Conservation (phyloP, 2,797 vertebrate genomes). For the Pygocentrus nattereri region DNA sequence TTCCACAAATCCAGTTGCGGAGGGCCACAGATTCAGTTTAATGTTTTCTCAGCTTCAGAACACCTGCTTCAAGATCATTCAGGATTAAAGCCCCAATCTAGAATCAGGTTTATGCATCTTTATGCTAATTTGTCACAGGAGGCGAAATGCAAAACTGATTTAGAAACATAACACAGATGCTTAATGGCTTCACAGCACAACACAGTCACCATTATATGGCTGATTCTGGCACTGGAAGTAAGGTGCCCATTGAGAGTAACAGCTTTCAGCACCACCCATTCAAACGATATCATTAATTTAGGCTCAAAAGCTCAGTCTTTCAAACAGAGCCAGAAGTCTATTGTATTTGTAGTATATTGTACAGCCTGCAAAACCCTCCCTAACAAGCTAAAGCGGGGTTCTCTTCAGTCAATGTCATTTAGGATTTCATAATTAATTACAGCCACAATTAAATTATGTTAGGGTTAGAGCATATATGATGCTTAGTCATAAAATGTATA, state of each 20-base stretch:
- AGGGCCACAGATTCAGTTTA: neutral
- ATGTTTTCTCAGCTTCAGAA: slow-evolving; percentile 7
- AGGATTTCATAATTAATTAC: slow-evolving; percentile 60
- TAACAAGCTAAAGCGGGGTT: slow-evolving; percentile 45
- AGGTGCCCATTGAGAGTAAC: slow-evolving; percentile 38
- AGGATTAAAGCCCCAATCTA: neutral
- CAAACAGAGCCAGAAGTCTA: slow-evolving; percentile 54
- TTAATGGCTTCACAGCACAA: slow-evolving; percentile 7
- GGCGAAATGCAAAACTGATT: neutral
- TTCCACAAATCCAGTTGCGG: neutral
- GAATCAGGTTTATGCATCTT: neutral
- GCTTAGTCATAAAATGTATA: slow-evolving; percentile 42
- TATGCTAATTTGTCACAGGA: neutral
- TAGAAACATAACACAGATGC: neutral
- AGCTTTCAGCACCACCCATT: slow-evolving; percentile 49
- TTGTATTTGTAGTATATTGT: slow-evolving; percentile 58
- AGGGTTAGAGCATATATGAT: slow-evolving; percentile 39
- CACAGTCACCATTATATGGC: slow-evolving; percentile 2
- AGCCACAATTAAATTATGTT: slow-evolving; percentile 56
- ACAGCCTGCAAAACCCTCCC: slow-evolving; percentile 56
- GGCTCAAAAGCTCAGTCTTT: slow-evolving; percentile 61
- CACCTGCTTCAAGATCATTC: slow-evolving; percentile 8
- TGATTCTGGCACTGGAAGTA: slow-evolving; percentile 5
- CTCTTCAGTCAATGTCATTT: slow-evolving; percentile 56
- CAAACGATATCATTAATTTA: slow-evolving; percentile 59